Conservation (phyloP, 2,888 invertebrate genomes). For the Cantharis rustica region DNA sequence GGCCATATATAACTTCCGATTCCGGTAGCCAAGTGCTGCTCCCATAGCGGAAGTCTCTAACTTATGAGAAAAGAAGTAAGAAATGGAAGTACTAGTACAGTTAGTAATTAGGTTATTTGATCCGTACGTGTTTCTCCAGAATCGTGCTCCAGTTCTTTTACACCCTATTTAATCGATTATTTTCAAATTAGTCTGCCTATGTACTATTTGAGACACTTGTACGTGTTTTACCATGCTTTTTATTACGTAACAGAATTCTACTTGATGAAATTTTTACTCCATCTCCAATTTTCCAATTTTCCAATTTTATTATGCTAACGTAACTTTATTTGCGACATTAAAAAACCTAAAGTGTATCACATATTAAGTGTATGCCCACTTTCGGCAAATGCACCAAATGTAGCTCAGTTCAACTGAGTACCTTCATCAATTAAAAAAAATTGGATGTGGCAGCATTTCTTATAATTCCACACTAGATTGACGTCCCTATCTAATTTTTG, state of each 20-base stretch:
- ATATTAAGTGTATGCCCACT: neutral
- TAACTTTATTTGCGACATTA: neutral
- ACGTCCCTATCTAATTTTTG: no score
- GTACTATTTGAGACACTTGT: neutral
- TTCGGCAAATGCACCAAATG: neutral
- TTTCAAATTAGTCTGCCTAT: constrained; percentile 17
- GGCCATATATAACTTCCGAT: constrained; percentile 33
- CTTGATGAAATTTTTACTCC: neutral
- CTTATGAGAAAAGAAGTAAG: constrained; percentile 26
- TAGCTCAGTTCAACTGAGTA: no score
- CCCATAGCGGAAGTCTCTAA: constrained; percentile 32
- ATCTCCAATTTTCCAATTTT: neutral
- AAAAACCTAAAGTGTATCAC: neutral
- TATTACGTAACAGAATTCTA: neutral
- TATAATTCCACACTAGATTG: neutral
- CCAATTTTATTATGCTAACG: neutral
- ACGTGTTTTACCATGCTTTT: neutral
- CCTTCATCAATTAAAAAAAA: neutral
- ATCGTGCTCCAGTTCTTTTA: constrained; percentile 10
- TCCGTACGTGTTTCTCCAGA: constrained; percentile 25
- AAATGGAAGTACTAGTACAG: constrained; percentile 34
- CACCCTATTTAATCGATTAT: constrained; percentile 19
- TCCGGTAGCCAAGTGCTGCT: constrained; percentile 34
- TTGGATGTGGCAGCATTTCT: neutral
- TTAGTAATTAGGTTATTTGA: constrained; percentile 36